Evolutionary conservation across 2,888 invertebrate species (phyloP).

Genomic region (Agrotis exclamationis): DNA sequence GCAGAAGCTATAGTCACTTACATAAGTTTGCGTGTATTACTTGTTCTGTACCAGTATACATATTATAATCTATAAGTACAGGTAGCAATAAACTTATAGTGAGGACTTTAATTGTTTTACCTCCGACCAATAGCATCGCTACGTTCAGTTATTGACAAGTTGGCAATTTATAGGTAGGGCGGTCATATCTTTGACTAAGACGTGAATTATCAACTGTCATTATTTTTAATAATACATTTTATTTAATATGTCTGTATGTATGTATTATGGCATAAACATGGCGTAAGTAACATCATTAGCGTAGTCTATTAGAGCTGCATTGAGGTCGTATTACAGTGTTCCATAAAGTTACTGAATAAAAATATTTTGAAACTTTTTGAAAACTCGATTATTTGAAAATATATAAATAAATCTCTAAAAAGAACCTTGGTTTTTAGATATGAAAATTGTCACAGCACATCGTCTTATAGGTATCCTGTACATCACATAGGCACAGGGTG

Average conservation of each 20-base stretch:
- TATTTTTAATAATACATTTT: constrained; percentile 39
- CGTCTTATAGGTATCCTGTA: no score
- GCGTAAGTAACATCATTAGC: neutral
- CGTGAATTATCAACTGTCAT: constrained; percentile 35
- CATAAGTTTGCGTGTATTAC: no score
- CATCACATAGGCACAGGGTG: no score
- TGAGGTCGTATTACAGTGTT: neutral
- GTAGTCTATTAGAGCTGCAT: neutral
- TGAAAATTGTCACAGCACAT: no score
- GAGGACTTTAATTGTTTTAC: constrained; percentile 51
- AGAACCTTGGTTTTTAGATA: no score
- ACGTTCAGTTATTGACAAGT: constrained; percentile 38
- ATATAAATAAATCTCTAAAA: no score
- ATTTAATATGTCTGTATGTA: constrained; percentile 1
- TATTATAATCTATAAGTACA: constrained; percentile 26
- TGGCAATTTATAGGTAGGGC: constrained; percentile 50
- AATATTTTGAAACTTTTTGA: neutral
- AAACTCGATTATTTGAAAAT: no score
- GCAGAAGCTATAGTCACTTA: no score
- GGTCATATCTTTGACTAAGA: constrained; percentile 28
- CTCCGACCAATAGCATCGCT: constrained; percentile 45
- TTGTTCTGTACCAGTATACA: no score
- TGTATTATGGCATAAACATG: neutral
- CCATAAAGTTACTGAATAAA: neutral
- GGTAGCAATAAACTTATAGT: neutral